These are phyloP conservation scores for Chloropsis hardwickii DNA, from an alignment of 2,113 vertebrate species.

Conservation along the genomic window DNA sequence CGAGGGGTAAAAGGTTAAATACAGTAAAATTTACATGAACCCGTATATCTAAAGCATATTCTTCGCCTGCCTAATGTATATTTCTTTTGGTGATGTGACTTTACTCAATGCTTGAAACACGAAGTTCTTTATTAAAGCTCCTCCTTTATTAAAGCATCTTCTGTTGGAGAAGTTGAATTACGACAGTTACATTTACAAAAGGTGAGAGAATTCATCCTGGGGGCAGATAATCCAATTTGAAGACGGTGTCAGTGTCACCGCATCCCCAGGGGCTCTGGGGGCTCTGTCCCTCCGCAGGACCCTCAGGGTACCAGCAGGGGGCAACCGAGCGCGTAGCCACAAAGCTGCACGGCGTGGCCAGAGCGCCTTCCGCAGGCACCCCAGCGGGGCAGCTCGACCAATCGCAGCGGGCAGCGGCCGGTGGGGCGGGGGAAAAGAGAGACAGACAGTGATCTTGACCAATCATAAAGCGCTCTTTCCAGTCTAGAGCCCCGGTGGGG, in stretches of 20 bases:
- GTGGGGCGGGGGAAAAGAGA: accelerated
- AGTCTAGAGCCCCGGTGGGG: accelerated
- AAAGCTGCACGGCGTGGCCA: background rate
- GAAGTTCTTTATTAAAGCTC: background rate
- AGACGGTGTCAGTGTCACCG: accelerated
- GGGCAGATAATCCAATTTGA: background rate
- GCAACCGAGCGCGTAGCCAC: background rate
- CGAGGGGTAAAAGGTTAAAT: background rate
- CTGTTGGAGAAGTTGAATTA: background rate
- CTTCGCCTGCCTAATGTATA: background rate
- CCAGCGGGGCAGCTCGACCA: accelerated
- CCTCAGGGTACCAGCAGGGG: background rate
- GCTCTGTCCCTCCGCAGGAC: accelerated
- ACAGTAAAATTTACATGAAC: background rate
- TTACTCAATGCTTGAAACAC: background rate
- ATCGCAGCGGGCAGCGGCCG: background rate
- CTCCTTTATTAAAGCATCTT: background rate
- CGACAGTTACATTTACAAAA: background rate
- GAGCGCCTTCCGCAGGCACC: background rate
- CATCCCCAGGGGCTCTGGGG: accelerated
- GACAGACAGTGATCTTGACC: accelerated
- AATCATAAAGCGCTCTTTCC: accelerated
- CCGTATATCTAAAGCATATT: background rate
- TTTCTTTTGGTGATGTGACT: background rate
- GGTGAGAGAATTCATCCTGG: background rate